These are phyloP conservation scores for Hybos culiciformis DNA, from an alignment of 2,888 invertebrate species.

Conservation along the genomic window DNA sequence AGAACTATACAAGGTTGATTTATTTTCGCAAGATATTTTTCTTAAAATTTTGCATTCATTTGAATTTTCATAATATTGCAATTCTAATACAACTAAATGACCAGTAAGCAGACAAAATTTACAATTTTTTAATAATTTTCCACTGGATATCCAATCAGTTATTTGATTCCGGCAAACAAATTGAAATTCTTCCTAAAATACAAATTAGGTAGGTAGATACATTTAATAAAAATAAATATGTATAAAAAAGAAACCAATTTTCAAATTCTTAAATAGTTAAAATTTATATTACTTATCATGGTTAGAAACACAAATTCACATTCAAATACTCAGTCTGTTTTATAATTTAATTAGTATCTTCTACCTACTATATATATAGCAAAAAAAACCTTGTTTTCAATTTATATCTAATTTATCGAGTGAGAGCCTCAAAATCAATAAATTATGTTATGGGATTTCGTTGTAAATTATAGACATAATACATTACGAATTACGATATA, in stretches of 20 bases:
- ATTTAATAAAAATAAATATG: slow-evolving; percentile 8
- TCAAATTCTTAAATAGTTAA: no score
- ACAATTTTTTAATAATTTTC: slow-evolving; percentile 37
- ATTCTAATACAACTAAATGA: slow-evolving; percentile 47
- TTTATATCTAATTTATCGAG: no score
- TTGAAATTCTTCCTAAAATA: slow-evolving; percentile 9
- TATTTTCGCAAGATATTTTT: slow-evolving; percentile 22
- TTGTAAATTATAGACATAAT: no score
- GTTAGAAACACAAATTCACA: no score
- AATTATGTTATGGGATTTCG: no score
- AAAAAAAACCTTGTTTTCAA: no score
- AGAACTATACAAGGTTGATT: slow-evolving; percentile 42
- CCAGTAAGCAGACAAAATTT: slow-evolving; percentile 46
- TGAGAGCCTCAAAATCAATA: no score
- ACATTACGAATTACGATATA: no score
- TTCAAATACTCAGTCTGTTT: neutral
- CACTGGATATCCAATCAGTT: slow-evolving; percentile 53
- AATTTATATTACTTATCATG: no score
- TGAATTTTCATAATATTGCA: slow-evolving; percentile 13
- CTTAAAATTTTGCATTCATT: slow-evolving; percentile 15
- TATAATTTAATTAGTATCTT: neutral
- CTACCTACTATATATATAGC: no score
- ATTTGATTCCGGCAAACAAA: slow-evolving; percentile 25
- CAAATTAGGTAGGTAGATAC: slow-evolving; percentile 15
- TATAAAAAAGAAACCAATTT: slow-evolving; percentile 15